Base-by-base conservation (phyloP, 2,888 invertebrate species). In the Agriopis aurantiaria region DNA sequence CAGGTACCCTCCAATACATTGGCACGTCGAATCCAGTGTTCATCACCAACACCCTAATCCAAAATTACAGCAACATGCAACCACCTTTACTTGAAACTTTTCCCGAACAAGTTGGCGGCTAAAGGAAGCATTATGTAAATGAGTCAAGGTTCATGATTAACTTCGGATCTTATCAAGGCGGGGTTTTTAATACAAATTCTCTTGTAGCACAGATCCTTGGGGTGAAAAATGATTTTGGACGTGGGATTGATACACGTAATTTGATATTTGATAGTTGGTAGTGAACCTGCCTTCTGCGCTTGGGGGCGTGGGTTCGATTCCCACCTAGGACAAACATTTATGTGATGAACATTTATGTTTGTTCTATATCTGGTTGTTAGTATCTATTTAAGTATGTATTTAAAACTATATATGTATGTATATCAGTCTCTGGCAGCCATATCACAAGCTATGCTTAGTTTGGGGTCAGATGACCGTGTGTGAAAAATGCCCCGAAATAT, bases 101-200 rank as follows among this genome's bases (percentile, higher is more conserved):
- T 78, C 85, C 81, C 45, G 55, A 80, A 81, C 82, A 86, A 88
- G 82, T 86, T 82, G 83, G 77, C 79, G 85, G 84, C 85, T 88
- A 88, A 86, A 88, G 86, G 85, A 82, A 88, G 87, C 90, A 88
- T 91, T 92, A 92, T 92, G 92, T 91, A 92, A 92, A 92, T 91
- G 86, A 84, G 87, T 80, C 74, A 77, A 82, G 87, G 85, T 89
- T 85, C 91, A 89, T 92, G 91, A 92, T 92, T 90, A 91, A 92
- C 91, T 91, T 83, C 77, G 78, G 85, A 83, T 85, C 82, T 85
- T 86, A 87, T 86, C 83, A 65, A 14, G 58, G 61, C 57, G 60
- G 51, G 68, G 64, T 69, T 68, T 75, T 74, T 72, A 73, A 75
- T 73, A 69, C 65, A 55, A 48, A 23, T 51, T n/a, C 11, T 51